Percentiles rank a stretch among this genome's conserved stretches.
phyloP scores from a whole-genome alignment of 1,140 invertebrate genomes.

The Papilio glaucus region DNA sequence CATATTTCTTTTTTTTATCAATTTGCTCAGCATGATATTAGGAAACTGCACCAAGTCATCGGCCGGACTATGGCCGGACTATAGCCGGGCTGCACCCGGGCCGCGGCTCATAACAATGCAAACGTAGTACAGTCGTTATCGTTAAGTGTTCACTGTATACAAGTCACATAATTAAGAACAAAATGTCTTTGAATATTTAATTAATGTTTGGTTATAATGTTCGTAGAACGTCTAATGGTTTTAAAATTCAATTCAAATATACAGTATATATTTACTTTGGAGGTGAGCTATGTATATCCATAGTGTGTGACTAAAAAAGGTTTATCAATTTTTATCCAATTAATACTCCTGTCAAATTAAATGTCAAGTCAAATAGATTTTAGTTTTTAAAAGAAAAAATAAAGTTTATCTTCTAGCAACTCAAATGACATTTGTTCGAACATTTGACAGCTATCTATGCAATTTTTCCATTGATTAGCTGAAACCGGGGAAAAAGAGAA shows the following conservation, averaged over 20 bases:
- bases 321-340: too few species aligned
- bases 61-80: background rate
- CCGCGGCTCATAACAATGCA: background rate
- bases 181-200: constrained; percentile 15
- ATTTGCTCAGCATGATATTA: background rate
- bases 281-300: background rate
- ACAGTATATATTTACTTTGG: constrained; percentile 5
- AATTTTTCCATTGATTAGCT: too few species aligned
- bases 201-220: constrained; percentile 10
- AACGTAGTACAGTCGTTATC: background rate
- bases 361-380: too few species aligned
- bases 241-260: constrained; percentile 18
- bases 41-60: background rate
- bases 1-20: too few species aligned
- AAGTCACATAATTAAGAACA: constrained; percentile 16
- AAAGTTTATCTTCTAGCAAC: too few species aligned
- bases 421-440: too few species aligned
- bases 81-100: background rate
- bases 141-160: background rate
- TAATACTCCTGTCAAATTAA: too few species aligned
- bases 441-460: too few species aligned
- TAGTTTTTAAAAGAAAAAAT: too few species aligned
- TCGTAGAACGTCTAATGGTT: background rate
- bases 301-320: too few species aligned
- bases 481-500: too few species aligned